Evolutionary conservation across 2,797 vertebrate genomes (phyloP), one percentile per base, ranked within the genome.

Genomic region (Xiphophorus birchmanni): DNA sequence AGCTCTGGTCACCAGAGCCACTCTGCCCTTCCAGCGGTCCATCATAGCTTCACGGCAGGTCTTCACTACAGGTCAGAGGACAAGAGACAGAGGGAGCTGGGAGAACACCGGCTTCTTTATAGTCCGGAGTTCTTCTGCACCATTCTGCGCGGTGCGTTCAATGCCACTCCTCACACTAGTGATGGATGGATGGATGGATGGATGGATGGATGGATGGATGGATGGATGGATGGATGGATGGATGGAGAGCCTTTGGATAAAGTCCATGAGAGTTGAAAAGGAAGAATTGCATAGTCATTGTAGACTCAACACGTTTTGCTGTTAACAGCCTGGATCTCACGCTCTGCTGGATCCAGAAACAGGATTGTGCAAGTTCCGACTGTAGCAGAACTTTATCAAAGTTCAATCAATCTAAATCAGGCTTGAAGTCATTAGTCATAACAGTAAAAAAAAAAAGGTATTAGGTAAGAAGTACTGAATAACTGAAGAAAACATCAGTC

Each of bases 1-100:
- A 26, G 97, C 96, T 52, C 97, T 96, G 21, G 96, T 97, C 83
- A 97, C 96, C 77, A 97, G 91, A 23, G 96, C 97, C 80, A 97
- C 95, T 73, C 96, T 96, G 77, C 92, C 96, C 81, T 80, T 87
- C 97, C 97, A 98, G 83, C 96, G 95, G 86, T 97, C 94, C 97
- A 97, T 97, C 82, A 69, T 80, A 17, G 18, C 74, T 7, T 3
- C 15, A 1, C 67, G 56, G 52, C n/a, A 26, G 13, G 1, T 1
- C 2, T n/a, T 44, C 35, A 17, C 54, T 40, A 18, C 45, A 40
- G 8, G 23, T 4, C 29, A 11, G 4, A 65, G 44, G 45, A 65
- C 5, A 26, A 45, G 15, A 1, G 13, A 26, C 10, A 13, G 67
- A n/a, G 2, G 40, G 12, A 72, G 12, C 26, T 0, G 42, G 37